Conservation (phyloP, 1,140 invertebrate genomes). For the Eriosoma lanigerum region DNA sequence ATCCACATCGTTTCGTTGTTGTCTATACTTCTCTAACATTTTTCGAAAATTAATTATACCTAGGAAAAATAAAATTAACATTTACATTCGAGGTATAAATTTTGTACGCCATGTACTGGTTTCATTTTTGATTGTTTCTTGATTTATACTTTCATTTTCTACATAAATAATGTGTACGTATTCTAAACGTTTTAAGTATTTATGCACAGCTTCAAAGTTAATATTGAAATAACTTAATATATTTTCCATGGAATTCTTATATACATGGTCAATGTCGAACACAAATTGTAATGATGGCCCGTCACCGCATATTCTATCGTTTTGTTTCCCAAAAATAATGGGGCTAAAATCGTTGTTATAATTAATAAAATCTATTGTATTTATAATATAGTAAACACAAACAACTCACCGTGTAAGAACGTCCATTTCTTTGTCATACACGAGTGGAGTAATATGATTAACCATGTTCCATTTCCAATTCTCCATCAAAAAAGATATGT, state of each 20-base stretch:
- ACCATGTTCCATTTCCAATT: constrained; percentile 12
- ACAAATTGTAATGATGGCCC: constrained; percentile 8
- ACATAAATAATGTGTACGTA: constrained; percentile 2
- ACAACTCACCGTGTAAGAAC: background rate
- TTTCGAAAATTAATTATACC: constrained; percentile 12
- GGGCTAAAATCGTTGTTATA: background rate
- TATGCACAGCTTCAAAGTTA: background rate
- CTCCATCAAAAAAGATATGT: constrained; percentile 28
- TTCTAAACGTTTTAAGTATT: constrained; percentile 13
- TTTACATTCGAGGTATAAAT: too few relatives aligned
- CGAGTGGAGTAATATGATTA: background rate
- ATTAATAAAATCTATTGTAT: background rate
- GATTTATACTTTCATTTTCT: constrained; percentile 11
- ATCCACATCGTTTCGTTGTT: constrained; percentile 1
- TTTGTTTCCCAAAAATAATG: background rate
- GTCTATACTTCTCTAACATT: constrained; percentile 35
- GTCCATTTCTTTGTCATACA: background rate
- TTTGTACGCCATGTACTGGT: background rate
- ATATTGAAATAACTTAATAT: constrained; percentile 6
- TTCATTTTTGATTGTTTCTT: background rate
- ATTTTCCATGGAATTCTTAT: background rate
- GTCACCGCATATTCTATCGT: background rate
- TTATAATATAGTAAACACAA: background rate
- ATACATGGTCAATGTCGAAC: constrained; percentile 18
- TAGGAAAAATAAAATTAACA: background rate